Base-by-base conservation (phyloP, 2,113 vertebrate genomes). In the Triplophysa dalaica region DNA sequence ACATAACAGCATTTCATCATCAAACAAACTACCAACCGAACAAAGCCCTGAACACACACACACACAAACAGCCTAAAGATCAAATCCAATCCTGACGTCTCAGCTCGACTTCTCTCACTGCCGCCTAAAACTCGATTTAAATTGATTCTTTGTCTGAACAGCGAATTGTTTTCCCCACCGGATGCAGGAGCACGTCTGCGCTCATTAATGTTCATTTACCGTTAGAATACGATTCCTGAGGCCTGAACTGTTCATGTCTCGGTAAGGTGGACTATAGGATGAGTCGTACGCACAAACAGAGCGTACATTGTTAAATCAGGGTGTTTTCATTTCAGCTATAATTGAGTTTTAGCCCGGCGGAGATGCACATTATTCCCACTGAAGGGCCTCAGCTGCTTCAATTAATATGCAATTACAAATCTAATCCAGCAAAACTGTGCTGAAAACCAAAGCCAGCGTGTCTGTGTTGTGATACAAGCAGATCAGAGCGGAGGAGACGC, bases 111-210 rank as follows among this genome's bases (percentile, higher is more conserved):
- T 52, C 16, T 52, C 50, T 17, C 50, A 38, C 33, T 6, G 16
- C 16, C 14, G 50, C 50, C 87, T 87, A 83, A 84, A 89, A 89
- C 85, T 88, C 86, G 88, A 81, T 89, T 88, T 89, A 86, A 85
- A 89, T 88, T 87, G 87, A 85, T 83, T 82, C 87, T 83, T 81
- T 64, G 74, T 85, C 76, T 83, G 75, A 82, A 87, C 87, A 81
- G 83, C 72, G 62, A 41, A 67, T 41, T 75, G 19, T 22, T 41
- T 73, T 64, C 41, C 69, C 69, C 69, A 24, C 5, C 19, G 54
- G 58, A 79, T 3, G n/a, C 41, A n/a, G 17, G 16, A 9, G 52
- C 16, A 19, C 56, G 17, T 17, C 13, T 17, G 43, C 0, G 8
- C 62, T 14, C 17, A 21, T 72, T 82, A 75, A 78, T 79, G 76